phyloP scores from a whole-genome alignment of 2,113 vertebrate species.

The Thymallus thymallus region DNA sequence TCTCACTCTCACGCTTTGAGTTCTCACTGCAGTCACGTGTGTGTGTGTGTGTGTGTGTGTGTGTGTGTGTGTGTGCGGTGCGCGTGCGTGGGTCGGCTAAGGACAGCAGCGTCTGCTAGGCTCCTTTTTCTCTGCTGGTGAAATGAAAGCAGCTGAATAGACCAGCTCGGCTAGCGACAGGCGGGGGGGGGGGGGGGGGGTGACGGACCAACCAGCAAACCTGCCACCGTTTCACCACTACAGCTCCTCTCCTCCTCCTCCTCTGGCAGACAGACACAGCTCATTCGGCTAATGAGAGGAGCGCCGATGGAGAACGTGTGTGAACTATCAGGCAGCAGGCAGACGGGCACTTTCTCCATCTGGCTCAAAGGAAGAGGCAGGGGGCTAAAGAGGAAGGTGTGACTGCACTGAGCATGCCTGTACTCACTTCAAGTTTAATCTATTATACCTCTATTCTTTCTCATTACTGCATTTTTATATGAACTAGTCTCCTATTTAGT shows the following conservation, averaged over 20 bases:
- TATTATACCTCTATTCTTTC: too few species aligned
- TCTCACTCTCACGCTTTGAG: not conserved
- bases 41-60: slow-evolving; percentile 1
- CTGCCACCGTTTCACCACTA: not conserved
- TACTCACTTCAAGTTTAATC: not conserved
- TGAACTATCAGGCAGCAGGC: not conserved
- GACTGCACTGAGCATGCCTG: not conserved
- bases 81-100: slow-evolving; percentile 15
- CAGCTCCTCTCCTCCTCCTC: not conserved
- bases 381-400: not conserved
- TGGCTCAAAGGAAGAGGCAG: not conserved
- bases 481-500: too few species aligned
- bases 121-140: slow-evolving; percentile 15
- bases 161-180: too few species aligned
- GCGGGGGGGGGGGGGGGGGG: too few species aligned
- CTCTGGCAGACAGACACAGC: not conserved
- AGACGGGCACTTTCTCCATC: not conserved
- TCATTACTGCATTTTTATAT: too few species aligned
- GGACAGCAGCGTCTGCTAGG: slow-evolving; percentile 17
- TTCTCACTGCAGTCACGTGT: slow-evolving; percentile 19
- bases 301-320: not conserved
- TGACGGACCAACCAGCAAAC: not conserved
- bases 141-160: slow-evolving; percentile 39
- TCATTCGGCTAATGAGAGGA: not conserved
- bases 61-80: slow-evolving; percentile 7